A percentile compares a stretch with the other conserved stretches of the same genome.
phyloP scores from a whole-genome alignment of 2,888 invertebrate genomes.

The Campaea margaritaria region DNA sequence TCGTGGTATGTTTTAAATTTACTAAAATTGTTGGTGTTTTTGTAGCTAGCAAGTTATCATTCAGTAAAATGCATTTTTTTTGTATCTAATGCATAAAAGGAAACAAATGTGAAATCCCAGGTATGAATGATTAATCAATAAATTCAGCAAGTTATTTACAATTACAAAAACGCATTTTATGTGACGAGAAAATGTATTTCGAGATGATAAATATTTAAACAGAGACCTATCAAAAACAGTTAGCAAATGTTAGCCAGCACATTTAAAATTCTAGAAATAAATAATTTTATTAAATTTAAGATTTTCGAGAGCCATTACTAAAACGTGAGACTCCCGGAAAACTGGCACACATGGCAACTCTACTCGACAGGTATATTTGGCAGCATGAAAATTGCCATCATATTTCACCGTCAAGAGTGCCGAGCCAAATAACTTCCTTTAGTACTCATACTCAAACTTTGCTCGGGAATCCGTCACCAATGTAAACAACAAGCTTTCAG shows the following conservation, averaged over 20 bases:
- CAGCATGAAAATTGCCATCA: conserved; percentile 76
- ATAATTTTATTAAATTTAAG: conserved; percentile 11
- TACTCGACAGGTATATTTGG: conserved; percentile 58
- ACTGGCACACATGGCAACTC: conserved; percentile 39
- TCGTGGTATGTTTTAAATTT: conserved; percentile 11
- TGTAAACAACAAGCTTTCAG: conserved; percentile 58
- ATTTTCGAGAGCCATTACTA: conserved; percentile 12
- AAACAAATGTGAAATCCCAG: too few species aligned
- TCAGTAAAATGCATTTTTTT: neutral
- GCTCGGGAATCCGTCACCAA: conserved; percentile 62
- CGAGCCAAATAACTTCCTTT: conserved; percentile 72
- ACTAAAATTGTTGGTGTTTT: neutral
- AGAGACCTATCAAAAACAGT: too few species aligned
- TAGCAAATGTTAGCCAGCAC: too few species aligned
- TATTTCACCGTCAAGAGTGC: conserved; percentile 75
- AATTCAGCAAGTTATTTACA: too few species aligned
- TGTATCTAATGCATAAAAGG: neutral
- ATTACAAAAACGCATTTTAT: too few species aligned
- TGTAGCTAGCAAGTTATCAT: neutral
- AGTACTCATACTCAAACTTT: conserved; percentile 64
- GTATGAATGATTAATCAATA: too few species aligned
- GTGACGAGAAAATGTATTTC: too few species aligned
- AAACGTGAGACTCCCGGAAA: conserved; percentile 22
- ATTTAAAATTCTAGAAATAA: neutral
- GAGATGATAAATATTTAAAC: too few species aligned